Evolutionary conservation across 2,113 vertebrate species (phyloP).

Genomic region (Cisticola juncidis): DNA sequence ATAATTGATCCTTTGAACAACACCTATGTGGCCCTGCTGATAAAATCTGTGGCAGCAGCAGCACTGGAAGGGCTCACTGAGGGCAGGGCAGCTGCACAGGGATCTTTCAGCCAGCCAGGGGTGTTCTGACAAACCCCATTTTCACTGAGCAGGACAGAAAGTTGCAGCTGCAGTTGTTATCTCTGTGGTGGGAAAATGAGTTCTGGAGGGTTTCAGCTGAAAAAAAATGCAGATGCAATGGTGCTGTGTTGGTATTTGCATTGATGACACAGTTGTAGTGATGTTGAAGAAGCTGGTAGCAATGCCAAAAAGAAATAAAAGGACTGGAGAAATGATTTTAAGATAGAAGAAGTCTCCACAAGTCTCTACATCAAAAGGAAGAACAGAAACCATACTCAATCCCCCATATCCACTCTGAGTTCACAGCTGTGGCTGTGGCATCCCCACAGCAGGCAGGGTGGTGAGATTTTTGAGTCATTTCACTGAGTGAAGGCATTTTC

Average conservation of each 20-base stretch:
- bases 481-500: background rate
- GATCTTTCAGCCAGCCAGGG: background rate
- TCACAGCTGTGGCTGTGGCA: background rate
- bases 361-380: background rate
- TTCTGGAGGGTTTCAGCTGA: background rate
- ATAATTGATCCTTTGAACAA: background rate
- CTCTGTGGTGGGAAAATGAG: background rate
- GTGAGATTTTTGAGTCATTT: background rate
- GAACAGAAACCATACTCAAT: background rate
- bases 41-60: background rate
- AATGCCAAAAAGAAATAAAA: background rate
- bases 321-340: background rate
- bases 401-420: rapidly evolving
- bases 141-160: background rate
- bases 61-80: background rate
- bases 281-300: background rate
- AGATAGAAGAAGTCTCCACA: background rate
- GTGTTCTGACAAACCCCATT: background rate
- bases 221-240: background rate
- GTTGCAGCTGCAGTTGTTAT: background rate
- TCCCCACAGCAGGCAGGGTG: background rate
- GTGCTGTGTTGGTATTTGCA: background rate
- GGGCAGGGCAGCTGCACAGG: background rate
- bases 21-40: background rate
- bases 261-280: background rate